phyloP scores from a whole-genome alignment of 2,797 vertebrate species.

The Rachycentron canadum region DNA sequence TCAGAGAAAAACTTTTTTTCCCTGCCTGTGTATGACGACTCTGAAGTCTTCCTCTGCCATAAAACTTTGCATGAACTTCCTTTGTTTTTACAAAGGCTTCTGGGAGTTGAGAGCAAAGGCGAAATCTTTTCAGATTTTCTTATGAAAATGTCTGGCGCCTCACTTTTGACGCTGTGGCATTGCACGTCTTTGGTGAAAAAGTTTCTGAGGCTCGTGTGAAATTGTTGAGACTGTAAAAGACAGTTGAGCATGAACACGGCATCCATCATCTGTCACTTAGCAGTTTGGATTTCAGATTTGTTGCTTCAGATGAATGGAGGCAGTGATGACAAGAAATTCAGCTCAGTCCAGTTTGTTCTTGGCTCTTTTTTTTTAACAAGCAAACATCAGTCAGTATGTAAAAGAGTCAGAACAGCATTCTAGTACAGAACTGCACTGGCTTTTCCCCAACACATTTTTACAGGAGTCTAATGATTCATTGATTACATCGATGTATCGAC shows the following conservation, averaged over 20 bases:
- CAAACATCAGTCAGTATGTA: constrained; percentile 14
- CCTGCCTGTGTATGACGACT: constrained; percentile 47
- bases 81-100: constrained; percentile 70
- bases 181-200: constrained; percentile 45
- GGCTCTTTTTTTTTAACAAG: constrained; percentile 16
- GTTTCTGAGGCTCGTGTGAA: constrained; percentile 42
- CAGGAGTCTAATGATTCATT: too few relatives aligned
- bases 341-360: constrained; percentile 28
- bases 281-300: constrained; percentile 44
- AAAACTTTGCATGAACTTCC: constrained; percentile 76
- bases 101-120: constrained; percentile 64
- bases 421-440: background rate
- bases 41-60: constrained; percentile 61
- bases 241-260: constrained; percentile 15
- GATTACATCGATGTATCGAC: too few relatives aligned
- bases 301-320: constrained; percentile 28
- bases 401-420: constrained; percentile 17
- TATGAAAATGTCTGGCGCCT: constrained; percentile 44
- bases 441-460: background rate
- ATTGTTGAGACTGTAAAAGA: constrained; percentile 40
- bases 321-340: constrained; percentile 2
- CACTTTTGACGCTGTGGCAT: constrained; percentile 54
- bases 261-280: constrained; percentile 40
- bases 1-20: constrained; percentile 53
- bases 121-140: constrained; percentile 50